Conservation (phyloP, 2,797 vertebrate species). For the Chrosomus eos region DNA sequence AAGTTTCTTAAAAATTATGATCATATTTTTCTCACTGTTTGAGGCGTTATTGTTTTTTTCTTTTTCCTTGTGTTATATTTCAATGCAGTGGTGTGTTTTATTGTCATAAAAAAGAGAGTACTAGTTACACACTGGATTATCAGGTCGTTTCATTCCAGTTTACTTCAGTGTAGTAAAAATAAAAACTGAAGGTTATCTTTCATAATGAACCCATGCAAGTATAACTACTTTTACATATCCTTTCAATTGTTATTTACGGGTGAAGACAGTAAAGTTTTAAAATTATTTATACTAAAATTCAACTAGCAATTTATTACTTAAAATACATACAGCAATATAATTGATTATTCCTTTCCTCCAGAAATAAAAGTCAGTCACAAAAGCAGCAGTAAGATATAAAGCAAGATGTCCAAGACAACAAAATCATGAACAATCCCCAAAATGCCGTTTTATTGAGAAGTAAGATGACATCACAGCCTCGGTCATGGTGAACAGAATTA, state of each 20-base stretch:
- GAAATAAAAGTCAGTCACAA: not conserved
- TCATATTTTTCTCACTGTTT: not conserved
- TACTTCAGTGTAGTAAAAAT: not conserved
- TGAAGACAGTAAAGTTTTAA: not conserved
- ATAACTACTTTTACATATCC: not conserved
- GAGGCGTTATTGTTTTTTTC: not conserved
- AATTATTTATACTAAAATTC: not conserved
- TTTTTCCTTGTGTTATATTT: not conserved
- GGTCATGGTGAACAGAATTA: conserved; percentile 62
- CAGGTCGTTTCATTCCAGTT: not conserved
- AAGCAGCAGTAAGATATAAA: not conserved
- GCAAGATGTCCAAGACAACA: not conserved
- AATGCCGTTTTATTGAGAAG: conserved; percentile 71
- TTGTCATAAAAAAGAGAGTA: too few species aligned
- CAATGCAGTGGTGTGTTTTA: not conserved
- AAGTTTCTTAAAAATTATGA: too few species aligned
- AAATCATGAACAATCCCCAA: conserved; percentile 56
- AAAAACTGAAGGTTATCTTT: not conserved
- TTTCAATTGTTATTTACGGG: not conserved
- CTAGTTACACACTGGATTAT: not conserved
- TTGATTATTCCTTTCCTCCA: not conserved
- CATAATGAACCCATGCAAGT: not conserved
- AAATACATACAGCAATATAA: not conserved
- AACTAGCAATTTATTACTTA: not conserved
- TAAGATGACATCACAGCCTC: conserved; percentile 59